Evolutionary conservation across 1,140 invertebrate species (phyloP).

Genomic region (Hormaphis cornu): DNA sequence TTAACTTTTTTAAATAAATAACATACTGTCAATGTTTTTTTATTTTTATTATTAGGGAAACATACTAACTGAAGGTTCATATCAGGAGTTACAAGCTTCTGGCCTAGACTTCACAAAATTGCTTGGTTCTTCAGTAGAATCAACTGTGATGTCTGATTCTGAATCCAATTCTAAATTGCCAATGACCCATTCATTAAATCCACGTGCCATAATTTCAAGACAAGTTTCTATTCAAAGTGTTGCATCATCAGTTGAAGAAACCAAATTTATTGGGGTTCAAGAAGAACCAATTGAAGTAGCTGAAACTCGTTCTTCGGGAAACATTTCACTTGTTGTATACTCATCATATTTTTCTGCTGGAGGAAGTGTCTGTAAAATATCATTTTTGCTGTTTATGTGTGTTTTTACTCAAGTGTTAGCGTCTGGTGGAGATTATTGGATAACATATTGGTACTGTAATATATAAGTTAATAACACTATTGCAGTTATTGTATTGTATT

Average conservation of each 20-base stretch:
- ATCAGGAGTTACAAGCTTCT: conserved; percentile 45
- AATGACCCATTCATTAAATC: neutral
- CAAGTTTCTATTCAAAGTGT: conserved; percentile 38
- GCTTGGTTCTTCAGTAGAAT: conserved; percentile 41
- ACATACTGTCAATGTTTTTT: neutral
- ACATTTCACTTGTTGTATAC: conserved; percentile 50
- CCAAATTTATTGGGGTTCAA: neutral
- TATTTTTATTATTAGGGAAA: conserved; percentile 45
- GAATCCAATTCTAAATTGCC: conserved; percentile 35
- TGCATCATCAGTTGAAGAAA: conserved; percentile 36
- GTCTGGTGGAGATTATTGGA: conserved; percentile 65
- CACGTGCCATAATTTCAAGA: conserved; percentile 18
- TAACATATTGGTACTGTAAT: conserved; percentile 57
- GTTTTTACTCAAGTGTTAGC: conserved; percentile 57
- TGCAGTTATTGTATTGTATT: neutral
- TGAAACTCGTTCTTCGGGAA: conserved; percentile 40
- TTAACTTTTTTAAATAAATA: neutral
- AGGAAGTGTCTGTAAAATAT: conserved; percentile 51
- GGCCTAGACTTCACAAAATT: conserved; percentile 50
- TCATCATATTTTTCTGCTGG: conserved; percentile 58
- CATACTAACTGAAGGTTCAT: conserved; percentile 50
- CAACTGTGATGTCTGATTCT: conserved; percentile 42
- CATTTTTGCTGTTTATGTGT: conserved; percentile 52
- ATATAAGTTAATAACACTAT: conserved; percentile 12
- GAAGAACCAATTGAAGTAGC: conserved; percentile 33